These are phyloP conservation scores for Ichneumoninae sp. DNA, from an alignment of 2,888 invertebrate genomes.

Conservation along the genomic window DNA sequence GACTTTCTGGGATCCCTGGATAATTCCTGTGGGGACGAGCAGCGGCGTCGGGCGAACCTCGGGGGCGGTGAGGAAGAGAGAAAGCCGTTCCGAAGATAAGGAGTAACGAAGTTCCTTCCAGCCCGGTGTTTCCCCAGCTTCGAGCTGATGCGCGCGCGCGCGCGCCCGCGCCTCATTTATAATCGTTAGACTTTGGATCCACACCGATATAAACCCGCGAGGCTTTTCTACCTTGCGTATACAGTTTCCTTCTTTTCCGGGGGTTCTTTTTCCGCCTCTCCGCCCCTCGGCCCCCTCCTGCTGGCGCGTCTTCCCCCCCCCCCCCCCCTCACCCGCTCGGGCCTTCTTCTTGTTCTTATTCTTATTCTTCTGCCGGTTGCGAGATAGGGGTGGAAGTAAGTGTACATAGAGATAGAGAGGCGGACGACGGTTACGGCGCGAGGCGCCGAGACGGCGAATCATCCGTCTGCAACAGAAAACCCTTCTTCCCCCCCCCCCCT, in stretches of 20 bases:
- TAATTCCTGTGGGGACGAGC: conserved; percentile 14
- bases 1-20: conserved; percentile 18
- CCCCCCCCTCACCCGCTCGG: not conserved
- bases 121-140: not conserved
- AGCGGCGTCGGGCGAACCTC: not conserved
- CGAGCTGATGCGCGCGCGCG: conserved; percentile 5
- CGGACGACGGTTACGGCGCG: conserved; percentile 27
- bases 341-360: conserved; percentile 15
- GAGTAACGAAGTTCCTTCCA: conserved; percentile 63
- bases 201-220: conserved; percentile 65
- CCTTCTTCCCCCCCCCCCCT: conserved; percentile 11
- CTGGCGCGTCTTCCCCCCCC: conserved; percentile 8
- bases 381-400: conserved; percentile 52
- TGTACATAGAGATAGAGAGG: conserved; percentile 27
- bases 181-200: conserved; percentile 71
- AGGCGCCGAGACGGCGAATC: conserved; percentile 76
- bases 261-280: conserved; percentile 40
- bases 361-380: conserved; percentile 25
- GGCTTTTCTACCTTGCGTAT: conserved; percentile 52
- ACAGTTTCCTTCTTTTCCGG: conserved; percentile 28
- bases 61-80: conserved; percentile 53
- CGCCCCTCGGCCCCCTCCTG: conserved; percentile 47
- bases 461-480: conserved; percentile 82
- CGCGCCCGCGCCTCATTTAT: conserved; percentile 66
- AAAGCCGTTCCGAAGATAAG: conserved; percentile 65